phyloP scores from a whole-genome alignment of 2,113 vertebrate genomes.

The Polypterus bichir region DNA sequence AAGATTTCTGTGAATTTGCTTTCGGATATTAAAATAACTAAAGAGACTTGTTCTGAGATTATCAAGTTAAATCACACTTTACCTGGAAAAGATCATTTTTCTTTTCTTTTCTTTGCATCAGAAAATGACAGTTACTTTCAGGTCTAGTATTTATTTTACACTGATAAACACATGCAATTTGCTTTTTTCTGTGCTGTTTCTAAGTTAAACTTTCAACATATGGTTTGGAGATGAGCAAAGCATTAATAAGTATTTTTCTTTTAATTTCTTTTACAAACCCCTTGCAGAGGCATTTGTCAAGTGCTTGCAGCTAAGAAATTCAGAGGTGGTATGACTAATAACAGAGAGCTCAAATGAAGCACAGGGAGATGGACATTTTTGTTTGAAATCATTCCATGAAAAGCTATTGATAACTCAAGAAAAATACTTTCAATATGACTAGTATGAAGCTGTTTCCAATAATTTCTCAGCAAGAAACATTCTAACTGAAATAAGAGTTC shows the following conservation, averaged over 20 bases:
- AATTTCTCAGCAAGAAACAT: too few relatives aligned
- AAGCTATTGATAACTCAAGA: not conserved
- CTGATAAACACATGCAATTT: too few relatives aligned
- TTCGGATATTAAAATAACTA: too few relatives aligned
- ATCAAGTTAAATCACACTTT: too few relatives aligned
- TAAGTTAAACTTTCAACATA: not conserved
- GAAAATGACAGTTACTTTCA: too few relatives aligned
- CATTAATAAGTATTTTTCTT: not conserved
- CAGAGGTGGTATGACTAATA: not conserved
- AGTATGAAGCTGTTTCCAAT: not conserved
- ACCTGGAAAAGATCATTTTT: too few relatives aligned
- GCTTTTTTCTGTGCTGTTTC: not conserved
- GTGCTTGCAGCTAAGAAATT: not conserved
- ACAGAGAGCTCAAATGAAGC: not conserved
- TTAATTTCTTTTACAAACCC: not conserved
- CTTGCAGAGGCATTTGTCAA: not conserved
- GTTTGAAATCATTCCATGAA: not conserved
- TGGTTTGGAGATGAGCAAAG: not conserved
- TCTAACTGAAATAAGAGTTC: too few relatives aligned
- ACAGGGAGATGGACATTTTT: not conserved
- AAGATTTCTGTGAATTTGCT: too few relatives aligned
- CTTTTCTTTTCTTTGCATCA: too few relatives aligned
- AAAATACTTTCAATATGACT: not conserved
- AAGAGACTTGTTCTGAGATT: too few relatives aligned
- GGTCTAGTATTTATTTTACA: too few relatives aligned